Percentiles rank a stretch among this genome's conserved stretches.
Conservation (phyloP, 2,888 invertebrate species). For the Tenthredo mesomela region DNA sequence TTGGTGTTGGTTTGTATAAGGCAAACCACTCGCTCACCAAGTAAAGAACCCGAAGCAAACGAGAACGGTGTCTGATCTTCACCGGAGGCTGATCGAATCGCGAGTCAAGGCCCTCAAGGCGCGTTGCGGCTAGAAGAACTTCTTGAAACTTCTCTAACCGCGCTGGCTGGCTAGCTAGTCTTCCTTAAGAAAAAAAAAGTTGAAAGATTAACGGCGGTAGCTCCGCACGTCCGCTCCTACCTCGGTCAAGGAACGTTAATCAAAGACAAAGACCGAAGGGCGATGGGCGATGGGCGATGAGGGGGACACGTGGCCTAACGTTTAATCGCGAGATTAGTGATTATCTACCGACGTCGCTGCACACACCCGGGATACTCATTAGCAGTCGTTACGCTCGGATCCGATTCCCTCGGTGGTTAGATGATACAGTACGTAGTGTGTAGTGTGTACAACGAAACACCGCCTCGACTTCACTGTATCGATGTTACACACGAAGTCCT, state of each 20-base stretch:
- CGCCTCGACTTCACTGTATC: conserved; percentile 7
- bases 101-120: conserved; percentile 31
- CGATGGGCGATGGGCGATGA: background rate
- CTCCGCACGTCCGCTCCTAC: background rate
- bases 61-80: conserved; percentile 37
- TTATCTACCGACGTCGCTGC: conserved; percentile 26
- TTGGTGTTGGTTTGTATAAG: background rate
- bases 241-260: conserved; percentile 24
- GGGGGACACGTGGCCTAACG: conserved; percentile 46
- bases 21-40: conserved; percentile 2
- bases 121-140: conserved; percentile 28
- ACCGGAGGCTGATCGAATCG: conserved; percentile 45
- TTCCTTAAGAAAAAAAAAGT: background rate
- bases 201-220: conserved; percentile 35
- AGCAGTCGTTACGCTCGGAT: conserved; percentile 45
- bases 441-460: background rate
- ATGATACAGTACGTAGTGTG: background rate
- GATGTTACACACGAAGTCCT: background rate
- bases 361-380: conserved; percentile 49
- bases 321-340: conserved; percentile 51
- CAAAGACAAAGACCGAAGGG: conserved; percentile 33
- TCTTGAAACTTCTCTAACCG: conserved; percentile 32
- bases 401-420: conserved; percentile 35
- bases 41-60: conserved; percentile 1
- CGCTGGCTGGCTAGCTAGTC: background rate